A percentile compares a stretch with the other conserved stretches of the same genome.
Evolutionary conservation across 2,888 invertebrate genomes (phyloP).

Genomic region (Flexamia atlantica): DNA sequence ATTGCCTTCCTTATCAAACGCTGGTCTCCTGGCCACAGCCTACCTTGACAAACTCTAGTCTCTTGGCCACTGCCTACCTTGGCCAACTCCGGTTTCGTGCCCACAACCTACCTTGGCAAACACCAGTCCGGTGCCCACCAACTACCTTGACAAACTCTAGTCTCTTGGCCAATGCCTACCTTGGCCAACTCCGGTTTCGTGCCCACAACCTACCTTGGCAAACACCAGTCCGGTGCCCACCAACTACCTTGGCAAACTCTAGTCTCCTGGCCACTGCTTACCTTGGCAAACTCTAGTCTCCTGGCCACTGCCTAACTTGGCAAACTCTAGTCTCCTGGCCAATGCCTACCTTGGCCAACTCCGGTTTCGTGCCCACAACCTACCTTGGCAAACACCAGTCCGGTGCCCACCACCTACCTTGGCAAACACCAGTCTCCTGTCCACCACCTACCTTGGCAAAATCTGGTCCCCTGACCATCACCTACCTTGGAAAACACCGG

Average conservation of each 20-base stretch:
- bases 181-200: slow-evolving; percentile 71
- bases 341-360: slow-evolving; percentile 75
- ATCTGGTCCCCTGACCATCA: slow-evolving; percentile 73
- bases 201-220: slow-evolving; percentile 71
- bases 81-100: slow-evolving; percentile 72
- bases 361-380: slow-evolving; percentile 71
- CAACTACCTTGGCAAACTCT: slow-evolving; percentile 73
- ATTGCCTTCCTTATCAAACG: too few relatives aligned
- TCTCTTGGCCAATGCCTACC: slow-evolving; percentile 72
- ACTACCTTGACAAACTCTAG: slow-evolving; percentile 73
- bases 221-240: slow-evolving; percentile 72
- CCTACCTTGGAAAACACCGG: slow-evolving; percentile 73
- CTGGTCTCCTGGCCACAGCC: too few relatives aligned
- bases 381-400: slow-evolving; percentile 73
- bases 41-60: too few relatives aligned
- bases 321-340: slow-evolving; percentile 75
- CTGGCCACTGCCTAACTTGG: slow-evolving; percentile 75
- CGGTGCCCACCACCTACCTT: slow-evolving; percentile 72
- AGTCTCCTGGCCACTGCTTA: slow-evolving; percentile 71
- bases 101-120: slow-evolving; percentile 74
- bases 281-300: too few relatives aligned
- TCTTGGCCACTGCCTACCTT: slow-evolving; percentile 71
- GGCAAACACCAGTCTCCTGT: slow-evolving; percentile 72
- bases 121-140: slow-evolving; percentile 72
- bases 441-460: slow-evolving; percentile 74